These are phyloP conservation scores for Alauda arvensis DNA, from an alignment of 2,797 vertebrate genomes.

Conservation along the genomic window DNA sequence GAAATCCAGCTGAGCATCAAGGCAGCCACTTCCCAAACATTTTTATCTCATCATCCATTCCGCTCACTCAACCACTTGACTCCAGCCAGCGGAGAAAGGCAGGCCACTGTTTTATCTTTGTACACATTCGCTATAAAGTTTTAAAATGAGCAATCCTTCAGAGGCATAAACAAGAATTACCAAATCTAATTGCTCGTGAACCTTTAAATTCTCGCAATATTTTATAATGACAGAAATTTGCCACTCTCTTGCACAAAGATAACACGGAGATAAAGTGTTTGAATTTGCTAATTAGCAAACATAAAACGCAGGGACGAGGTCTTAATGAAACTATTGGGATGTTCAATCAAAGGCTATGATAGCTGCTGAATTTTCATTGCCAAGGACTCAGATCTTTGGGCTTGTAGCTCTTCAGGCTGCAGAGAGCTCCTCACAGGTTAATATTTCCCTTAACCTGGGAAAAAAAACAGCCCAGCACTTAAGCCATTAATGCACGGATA, in stretches of 20 bases:
- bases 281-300: conserved; percentile 28
- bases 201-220: background rate
- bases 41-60: background rate
- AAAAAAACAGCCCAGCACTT: background rate
- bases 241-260: conserved; percentile 45
- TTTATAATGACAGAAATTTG: conserved; percentile 34
- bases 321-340: conserved; percentile 13
- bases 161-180: conserved; percentile 49
- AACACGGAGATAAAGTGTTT: conserved; percentile 9
- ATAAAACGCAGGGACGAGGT: background rate
- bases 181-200: conserved; percentile 48
- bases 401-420: background rate
- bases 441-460: background rate
- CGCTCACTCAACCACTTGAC: background rate
- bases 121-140: conserved; percentile 17
- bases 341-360: background rate
- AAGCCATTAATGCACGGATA: background rate
- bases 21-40: background rate
- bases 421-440: background rate
- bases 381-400: background rate
- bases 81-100: background rate
- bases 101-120: conserved; percentile 18
- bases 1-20: background rate
- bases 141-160: conserved; percentile 42
- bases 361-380: background rate